Evolutionary conservation across 2,113 vertebrate genomes (phyloP), one percentile per base, ranked within the genome.

Genomic region (Oxyura jamaicensis): DNA sequence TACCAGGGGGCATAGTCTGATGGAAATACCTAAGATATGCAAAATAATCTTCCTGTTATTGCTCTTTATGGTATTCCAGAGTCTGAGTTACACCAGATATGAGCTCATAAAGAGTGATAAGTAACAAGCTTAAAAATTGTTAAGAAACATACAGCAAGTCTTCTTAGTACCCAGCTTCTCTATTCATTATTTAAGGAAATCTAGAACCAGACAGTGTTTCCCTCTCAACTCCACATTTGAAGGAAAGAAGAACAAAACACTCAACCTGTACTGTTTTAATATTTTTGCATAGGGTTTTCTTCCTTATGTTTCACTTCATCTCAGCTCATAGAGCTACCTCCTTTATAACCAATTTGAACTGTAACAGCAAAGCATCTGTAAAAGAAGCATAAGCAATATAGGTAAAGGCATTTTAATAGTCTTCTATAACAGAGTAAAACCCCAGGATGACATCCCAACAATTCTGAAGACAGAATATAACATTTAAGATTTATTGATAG

Each of bases 111-210:
- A 69, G 9, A 74, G 1, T 14, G 77, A 67, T 39, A 85, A 81
- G 19, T 33, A 69, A 80, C 33, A 66, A 94, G 13, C 44, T 82
- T 78, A 81, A 83, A 66, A 94, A 72, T 59, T 74, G 31, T 65
- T 60, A 77, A 73, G 28, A 13, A 59, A 75, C 0, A 0, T 23
- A 28, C 46, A 75, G 56, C 3, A 74, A 72, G 5, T 2, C 28
- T 74, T 91, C 39, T 81, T 29, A 78, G 53, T 14, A 83, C 72
- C 62, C 8, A 28, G 10, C 5, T 91, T 79, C 29, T 86, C 66
- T 39, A 39, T 10, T 83, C 39, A 29, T 3, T 59, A 4, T 8
- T 86, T n/a, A 48, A 62, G 18, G 92, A 81, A 88, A 63, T 72
- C 26, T 33, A 72, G 46, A 74, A 59, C 17, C 35, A 21, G 14